Conservation (phyloP, 2,888 invertebrate species). For the Copidosoma aretas region DNA sequence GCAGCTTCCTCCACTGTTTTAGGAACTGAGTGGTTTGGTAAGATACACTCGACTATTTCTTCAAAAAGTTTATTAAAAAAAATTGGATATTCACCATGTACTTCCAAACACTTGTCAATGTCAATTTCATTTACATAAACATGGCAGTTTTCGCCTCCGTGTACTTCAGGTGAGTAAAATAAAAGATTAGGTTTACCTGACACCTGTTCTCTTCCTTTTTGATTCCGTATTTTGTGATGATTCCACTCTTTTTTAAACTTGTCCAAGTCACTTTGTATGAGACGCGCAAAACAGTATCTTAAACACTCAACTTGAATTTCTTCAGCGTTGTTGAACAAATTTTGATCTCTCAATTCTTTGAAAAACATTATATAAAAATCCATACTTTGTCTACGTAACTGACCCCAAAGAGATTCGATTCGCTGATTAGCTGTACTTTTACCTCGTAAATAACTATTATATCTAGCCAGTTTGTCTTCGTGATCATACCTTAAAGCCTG, state of each 20-base stretch:
- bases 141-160: no score
- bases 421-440: slow-evolving; percentile 33
- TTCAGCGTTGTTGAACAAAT: slow-evolving; percentile 12
- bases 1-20: no score
- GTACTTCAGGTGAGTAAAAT: background rate
- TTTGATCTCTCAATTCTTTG: slow-evolving; percentile 1
- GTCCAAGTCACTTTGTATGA: background rate
- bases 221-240: slow-evolving; percentile 10
- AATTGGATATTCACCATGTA: no score
- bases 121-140: no score
- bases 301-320: background rate
- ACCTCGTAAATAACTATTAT: slow-evolving; percentile 29
- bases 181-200: slow-evolving; percentile 1
- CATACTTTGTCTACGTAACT: slow-evolving; percentile 11
- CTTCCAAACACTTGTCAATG: no score
- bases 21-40: no score
- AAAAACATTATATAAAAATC: slow-evolving; percentile 30
- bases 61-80: no score
- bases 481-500: slow-evolving; percentile 14
- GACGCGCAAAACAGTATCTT: slow-evolving; percentile 1
- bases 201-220: slow-evolving; percentile 3
- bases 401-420: slow-evolving; percentile 32
- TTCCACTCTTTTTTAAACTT: background rate
- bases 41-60: no score
- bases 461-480: slow-evolving; percentile 20